Evolutionary conservation across 1,140 invertebrate species (phyloP), one percentile per base, ranked within the genome.

Genomic region (Bradynema listronoti): DNA sequence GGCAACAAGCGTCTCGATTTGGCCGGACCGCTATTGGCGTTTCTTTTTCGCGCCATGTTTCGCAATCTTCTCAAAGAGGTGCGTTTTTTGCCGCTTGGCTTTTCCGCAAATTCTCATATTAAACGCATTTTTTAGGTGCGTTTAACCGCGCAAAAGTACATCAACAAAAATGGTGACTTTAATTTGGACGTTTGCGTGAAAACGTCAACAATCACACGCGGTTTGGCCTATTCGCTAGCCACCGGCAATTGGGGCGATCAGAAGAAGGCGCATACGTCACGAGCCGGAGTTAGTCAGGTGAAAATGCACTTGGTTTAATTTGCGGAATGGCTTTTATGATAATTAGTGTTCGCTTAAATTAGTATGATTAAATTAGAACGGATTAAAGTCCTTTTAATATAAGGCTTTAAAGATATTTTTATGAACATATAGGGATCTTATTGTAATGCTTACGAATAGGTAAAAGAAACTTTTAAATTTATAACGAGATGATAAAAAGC

Each of bases 171-270:
- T 60, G 95, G 95, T 82, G 92, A 97, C 79, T 98, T 98, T 72
- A 96, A 94, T 80, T 81, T 97, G 56, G 92, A 97, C 75, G 80
- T 96, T 51, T 91, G 93, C 27, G 93, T 98, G 43, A 96, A 95
- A 80, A 95, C 92, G 0, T 87, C 91, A 78, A 91, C 95, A 39
- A 97, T 98, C 52, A 97, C 93, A 1, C 91, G 97, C 80, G 94
- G 94, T n/a, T 81, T 98, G 24, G 83, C 90, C 65, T 98, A 98
- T 79, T 97, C 93, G 0, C 81, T 98, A 63, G 93, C 94, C 71
- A 98, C 94, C 36, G 94, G 94, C 30, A 98, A 98, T 80, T 98
- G 94, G 94, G 94, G 94, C 34, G 94, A 98, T 79, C 94, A 98
- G 80, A 98, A 97, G 79, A 98, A 98, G 80, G 94, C 94, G 60